phyloP scores from a whole-genome alignment of 2,797 vertebrate genomes.

The Sorex maritimensis region DNA sequence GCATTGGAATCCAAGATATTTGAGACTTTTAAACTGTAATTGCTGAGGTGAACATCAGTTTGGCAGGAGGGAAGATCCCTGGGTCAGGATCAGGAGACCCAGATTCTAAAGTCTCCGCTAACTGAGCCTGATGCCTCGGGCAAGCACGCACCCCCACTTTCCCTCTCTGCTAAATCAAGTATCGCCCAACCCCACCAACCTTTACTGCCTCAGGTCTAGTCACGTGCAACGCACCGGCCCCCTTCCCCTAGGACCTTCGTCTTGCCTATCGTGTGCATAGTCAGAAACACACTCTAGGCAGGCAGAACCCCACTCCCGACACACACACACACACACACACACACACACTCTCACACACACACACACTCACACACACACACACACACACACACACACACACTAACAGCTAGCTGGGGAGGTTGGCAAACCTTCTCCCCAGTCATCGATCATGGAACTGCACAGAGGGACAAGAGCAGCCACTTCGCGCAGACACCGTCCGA shows the following conservation, averaged over 20 bases:
- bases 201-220: not conserved
- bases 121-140: not conserved
- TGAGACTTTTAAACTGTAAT: not conserved
- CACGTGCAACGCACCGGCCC: not conserved
- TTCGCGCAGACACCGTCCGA: not conserved
- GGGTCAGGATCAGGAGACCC: not conserved
- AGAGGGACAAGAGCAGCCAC: not conserved
- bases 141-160: not conserved
- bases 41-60: not conserved
- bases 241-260: not conserved
- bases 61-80: not conserved
- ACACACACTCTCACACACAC: too few species aligned
- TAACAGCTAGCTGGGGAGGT: fast-evolving
- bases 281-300: not conserved
- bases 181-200: too few species aligned
- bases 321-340: too few species aligned
- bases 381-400: too few species aligned
- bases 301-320: not conserved
- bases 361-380: too few species aligned
- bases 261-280: not conserved
- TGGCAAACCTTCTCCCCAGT: not conserved
- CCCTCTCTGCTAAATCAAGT: not conserved
- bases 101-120: too few species aligned
- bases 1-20: not conserved
- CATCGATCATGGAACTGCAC: not conserved